Base-by-base conservation (phyloP, 1,140 invertebrate species). In the Periplaneta americana region DNA sequence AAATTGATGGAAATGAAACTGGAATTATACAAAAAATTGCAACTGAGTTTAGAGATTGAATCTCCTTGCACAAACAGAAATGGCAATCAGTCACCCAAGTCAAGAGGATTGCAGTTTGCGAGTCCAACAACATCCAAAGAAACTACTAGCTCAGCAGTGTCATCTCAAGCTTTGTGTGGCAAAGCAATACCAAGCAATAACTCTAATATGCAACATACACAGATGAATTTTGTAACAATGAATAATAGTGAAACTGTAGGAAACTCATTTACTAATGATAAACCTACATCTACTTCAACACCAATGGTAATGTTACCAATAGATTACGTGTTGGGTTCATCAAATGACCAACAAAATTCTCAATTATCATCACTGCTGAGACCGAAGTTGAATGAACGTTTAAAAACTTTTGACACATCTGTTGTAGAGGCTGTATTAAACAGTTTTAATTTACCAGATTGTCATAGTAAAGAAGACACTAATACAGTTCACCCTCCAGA, bases 1-100 rank as follows among this genome's bases (percentile, higher is more conserved):
- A 87, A 87, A 32, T 75, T 89, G 2, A 86, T 87, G 82, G 85
- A 85, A 8, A 87, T 89, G 34, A 89, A 89, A 75, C 84, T 89
- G 80, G 82, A 84, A 0, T 81, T 89, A 1, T 88, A 89, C 79
- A 85, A 87, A 31, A 78, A 48, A 31, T 37, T 78, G 39, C 77
- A 48, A 13, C 36, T 37, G 33, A 78, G 48, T 66, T 66, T 66
- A 66, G 22, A n/a, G 11, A 28, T n/a, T n/a, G 48, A 28, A 0
- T n/a, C n/a, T 66, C 0, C 22, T 66, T 66, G 22, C 13, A 66
- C 48, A 9, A 28, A 66, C 13, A 66, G 22, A n/a, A 66, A 66
- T 28, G 11, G 22, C 48, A 66, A n/a, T n/a, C 48, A 66, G 22
- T 66, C 48, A 66, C 48, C 48, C 10, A 28, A 66, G 28, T 66